Evolutionary conservation across 2,888 invertebrate genomes (phyloP).

Genomic region (Melinopterus prodromus): DNA sequence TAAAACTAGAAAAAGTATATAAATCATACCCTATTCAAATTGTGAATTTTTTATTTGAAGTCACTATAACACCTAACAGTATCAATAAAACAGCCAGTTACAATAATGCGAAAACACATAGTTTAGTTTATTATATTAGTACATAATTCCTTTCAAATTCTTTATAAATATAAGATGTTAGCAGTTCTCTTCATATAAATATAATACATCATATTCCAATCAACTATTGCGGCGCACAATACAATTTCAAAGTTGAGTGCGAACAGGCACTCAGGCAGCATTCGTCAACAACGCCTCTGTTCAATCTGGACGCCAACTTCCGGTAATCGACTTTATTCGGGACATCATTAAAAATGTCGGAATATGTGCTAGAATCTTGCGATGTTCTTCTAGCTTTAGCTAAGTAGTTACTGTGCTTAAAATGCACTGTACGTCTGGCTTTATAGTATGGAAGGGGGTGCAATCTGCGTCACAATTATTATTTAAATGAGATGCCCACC

Average conservation of each 20-base stretch:
- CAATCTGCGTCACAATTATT: neutral
- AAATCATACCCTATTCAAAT: no score
- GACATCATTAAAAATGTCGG: neutral
- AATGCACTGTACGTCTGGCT: neutral
- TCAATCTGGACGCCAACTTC: neutral
- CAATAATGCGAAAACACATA: neutral
- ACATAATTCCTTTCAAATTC: neutral
- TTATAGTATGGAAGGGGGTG: neutral
- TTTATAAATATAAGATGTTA: no score
- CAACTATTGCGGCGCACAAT: constrained; percentile 22
- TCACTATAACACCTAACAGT: neutral
- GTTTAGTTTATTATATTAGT: neutral
- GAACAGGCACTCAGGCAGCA: constrained; percentile 30
- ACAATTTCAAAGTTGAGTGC: constrained; percentile 20
- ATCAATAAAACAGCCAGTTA: neutral
- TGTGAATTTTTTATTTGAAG: neutral
- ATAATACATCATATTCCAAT: neutral
- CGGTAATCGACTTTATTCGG: neutral
- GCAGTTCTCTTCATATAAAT: no score
- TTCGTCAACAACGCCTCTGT: constrained; percentile 28
- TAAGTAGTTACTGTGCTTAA: neutral
- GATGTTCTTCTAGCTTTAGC: neutral
- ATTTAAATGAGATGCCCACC: neutral
- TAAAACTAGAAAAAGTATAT: constrained; percentile 5
- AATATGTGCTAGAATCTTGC: neutral